Conservation (phyloP, 2,797 vertebrate genomes). For the Anomalospiza imberbis region DNA sequence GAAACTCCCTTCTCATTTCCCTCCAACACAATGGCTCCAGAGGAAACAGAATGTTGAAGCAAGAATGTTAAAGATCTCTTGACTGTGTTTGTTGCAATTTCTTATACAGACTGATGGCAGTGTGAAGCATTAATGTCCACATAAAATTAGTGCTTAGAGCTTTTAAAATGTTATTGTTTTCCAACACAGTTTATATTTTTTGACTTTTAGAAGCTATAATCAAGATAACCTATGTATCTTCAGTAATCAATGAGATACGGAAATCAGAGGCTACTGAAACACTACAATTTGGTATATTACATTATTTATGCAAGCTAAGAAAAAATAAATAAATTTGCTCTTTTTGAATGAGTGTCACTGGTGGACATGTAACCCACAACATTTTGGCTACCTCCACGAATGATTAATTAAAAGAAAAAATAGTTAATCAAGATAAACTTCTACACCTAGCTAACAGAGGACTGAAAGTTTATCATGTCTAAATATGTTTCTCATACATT, state of each 20-base stretch:
- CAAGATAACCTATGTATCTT: neutral
- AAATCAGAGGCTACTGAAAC: neutral
- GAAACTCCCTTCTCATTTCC: neutral
- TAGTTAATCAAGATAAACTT: constrained; percentile 80
- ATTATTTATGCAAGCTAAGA: neutral
- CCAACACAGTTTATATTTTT: neutral
- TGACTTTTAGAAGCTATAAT: neutral
- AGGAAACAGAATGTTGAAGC: neutral
- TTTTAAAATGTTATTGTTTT: neutral
- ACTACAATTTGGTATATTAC: neutral
- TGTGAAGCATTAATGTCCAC: neutral
- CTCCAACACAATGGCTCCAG: neutral
- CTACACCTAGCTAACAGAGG: constrained; percentile 66
- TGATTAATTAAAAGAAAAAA: constrained; percentile 75
- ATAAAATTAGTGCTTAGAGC: neutral
- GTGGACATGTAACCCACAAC: neutral
- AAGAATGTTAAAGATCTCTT: neutral
- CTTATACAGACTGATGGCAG: neutral
- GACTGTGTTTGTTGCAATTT: neutral
- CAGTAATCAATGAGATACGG: neutral
- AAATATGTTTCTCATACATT: constrained; percentile 96
- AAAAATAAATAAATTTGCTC: neutral
- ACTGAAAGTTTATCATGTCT: constrained; percentile 81
- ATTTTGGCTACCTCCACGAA: neutral
- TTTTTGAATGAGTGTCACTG: constrained; percentile 15